Base-by-base conservation (phyloP, 2,888 invertebrate species). In the Erebia palarica region DNA sequence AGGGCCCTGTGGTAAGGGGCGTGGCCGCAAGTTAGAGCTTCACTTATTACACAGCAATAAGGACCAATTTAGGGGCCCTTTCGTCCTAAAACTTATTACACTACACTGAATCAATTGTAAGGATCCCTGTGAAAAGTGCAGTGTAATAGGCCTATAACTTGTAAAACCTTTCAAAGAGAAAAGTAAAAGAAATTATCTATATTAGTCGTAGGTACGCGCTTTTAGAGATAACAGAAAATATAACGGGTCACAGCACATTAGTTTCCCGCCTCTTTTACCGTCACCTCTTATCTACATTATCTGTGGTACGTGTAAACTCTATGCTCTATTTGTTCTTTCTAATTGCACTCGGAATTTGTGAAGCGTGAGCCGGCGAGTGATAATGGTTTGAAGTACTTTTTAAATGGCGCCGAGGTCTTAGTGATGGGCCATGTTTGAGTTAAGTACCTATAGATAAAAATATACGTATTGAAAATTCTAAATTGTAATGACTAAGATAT, bases 181-280 rank as follows among this genome's bases (percentile, higher is more conserved):
- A 57, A 55, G 66, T 47, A 73, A 70, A 70, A 55, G 47, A 79
- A 53, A 67, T 47, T 60, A 65, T 80, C 81, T 84, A 86, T 47
- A 47, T 4, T 3, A 4, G 47, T 85, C 84, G n/a, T 78, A 82
- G 79, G 72, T 71, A 36, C 8, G 27, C 59, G 68, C 73, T 77
- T 82, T 76, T 73, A 82, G 76, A 86, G 88, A 88, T 88, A 89
- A 88, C 78, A 89, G 91, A 91, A 86, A 82, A 82, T 82, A 76
- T 77, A 89, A 90, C 90, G 90, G 87, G 89, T 86, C 85, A 61
- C 63, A 69, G 68, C 85, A 69, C 63, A 72, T 69, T 74, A 83
- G 72, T 75, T 83, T 85, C 84, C 84, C 79, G 79, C 77, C 83
- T 84, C 82, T 85, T 84, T 58, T 61, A 73, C 84, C 78, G 75